Evolutionary conservation across 2,797 vertebrate species (phyloP).

Genomic region (Eremophila alpestris): DNA sequence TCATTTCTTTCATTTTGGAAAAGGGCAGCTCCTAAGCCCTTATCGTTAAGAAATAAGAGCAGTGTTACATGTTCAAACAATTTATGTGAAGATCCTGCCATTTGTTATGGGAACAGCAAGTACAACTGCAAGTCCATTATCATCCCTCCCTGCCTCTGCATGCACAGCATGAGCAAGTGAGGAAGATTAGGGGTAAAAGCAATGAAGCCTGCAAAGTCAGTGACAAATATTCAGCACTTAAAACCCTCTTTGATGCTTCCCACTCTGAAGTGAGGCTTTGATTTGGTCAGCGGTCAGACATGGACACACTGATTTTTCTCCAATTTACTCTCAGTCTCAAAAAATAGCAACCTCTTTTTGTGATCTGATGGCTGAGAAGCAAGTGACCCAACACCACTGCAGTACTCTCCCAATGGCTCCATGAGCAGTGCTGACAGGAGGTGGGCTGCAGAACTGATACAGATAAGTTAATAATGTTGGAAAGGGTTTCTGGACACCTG

Average conservation of each 20-base stretch:
- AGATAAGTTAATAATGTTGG: neutral
- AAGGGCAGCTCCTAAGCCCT: constrained; percentile 30
- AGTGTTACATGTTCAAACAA: constrained; percentile 19
- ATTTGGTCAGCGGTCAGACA: neutral
- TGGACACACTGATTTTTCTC: constrained; percentile 12
- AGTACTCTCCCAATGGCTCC: neutral
- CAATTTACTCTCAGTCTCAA: neutral
- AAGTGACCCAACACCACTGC: neutral
- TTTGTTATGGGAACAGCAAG: constrained; percentile 55
- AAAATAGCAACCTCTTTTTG: neutral
- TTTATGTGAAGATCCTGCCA: constrained; percentile 30
- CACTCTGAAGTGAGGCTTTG: neutral
- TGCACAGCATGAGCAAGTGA: constrained; percentile 13
- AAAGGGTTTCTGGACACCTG: neutral
- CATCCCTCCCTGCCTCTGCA: constrained; percentile 7
- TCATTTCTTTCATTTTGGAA: constrained; percentile 55
- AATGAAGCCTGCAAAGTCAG: constrained; percentile 6
- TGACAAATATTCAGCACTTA: constrained; percentile 23
- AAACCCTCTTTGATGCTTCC: constrained; percentile 9
- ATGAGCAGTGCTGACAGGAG: neutral
- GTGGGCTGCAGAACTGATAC: neutral
- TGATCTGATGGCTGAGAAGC: neutral
- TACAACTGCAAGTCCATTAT: constrained; percentile 46
- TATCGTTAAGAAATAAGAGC: constrained; percentile 55
- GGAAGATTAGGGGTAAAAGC: constrained; percentile 20